These are phyloP conservation scores for Drosophila pegasa DNA, from an alignment of 2,888 invertebrate genomes.

Conservation along the genomic window DNA sequence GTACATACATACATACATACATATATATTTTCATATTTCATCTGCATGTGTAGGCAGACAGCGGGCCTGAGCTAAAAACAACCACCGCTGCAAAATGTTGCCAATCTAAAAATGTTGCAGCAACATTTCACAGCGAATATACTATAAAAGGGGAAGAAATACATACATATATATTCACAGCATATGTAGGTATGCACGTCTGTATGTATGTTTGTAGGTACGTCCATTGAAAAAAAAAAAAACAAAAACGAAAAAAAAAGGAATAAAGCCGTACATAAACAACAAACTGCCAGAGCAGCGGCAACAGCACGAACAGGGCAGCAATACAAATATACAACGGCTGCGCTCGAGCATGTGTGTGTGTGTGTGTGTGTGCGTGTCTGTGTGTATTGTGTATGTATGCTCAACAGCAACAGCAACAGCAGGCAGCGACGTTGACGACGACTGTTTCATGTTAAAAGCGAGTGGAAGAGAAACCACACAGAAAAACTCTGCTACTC, in stretches of 20 bases:
- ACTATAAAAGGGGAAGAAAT: slow-evolving; percentile 27
- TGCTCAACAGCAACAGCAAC: slow-evolving; percentile 27
- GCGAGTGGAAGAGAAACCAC: slow-evolving; percentile 47
- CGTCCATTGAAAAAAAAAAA: slow-evolving; percentile 28
- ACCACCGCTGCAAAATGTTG: slow-evolving; percentile 49
- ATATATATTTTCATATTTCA: slow-evolving; percentile 19
- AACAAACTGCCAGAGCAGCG: slow-evolving; percentile 38
- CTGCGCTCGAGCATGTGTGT: slow-evolving; percentile 3
- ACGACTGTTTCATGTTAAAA: slow-evolving; percentile 51
- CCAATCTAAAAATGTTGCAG: slow-evolving; percentile 41
- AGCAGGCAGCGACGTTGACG: slow-evolving; percentile 30
- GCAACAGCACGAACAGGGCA: slow-evolving; percentile 38
- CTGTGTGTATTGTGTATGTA: slow-evolving; percentile 17
- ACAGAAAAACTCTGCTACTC: slow-evolving; percentile 46
- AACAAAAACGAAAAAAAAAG: slow-evolving; percentile 53
- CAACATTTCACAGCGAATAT: slow-evolving; percentile 46
- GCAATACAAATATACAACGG: slow-evolving; percentile 30
- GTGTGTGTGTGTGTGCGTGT: slow-evolving; percentile 6
- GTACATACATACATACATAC: slow-evolving; percentile 5
- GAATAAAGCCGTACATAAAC: slow-evolving; percentile 79
- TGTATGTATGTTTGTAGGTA: slow-evolving; percentile 24
- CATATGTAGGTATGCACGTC: background rate
- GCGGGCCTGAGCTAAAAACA: slow-evolving; percentile 30
- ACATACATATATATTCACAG: slow-evolving; percentile 4
- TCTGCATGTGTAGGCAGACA: background rate